Percentiles rank a stretch among this genome's conserved stretches.
Evolutionary conservation across 2,888 invertebrate genomes (phyloP).

Genomic region (Ennomos erosarius): DNA sequence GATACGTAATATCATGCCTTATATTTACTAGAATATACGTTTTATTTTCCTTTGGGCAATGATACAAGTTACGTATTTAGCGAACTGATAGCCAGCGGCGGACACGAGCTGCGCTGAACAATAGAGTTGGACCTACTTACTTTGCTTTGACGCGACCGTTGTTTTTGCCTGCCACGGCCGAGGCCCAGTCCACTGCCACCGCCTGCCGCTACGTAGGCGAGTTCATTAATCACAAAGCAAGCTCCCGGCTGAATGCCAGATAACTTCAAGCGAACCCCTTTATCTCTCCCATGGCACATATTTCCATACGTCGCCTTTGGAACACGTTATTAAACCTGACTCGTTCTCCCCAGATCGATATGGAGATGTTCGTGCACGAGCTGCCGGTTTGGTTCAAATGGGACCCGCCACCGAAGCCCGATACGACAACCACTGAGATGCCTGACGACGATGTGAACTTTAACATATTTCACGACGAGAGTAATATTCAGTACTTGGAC

Average conservation of each 20-base stretch:
- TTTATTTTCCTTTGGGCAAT: slow-evolving; percentile 20
- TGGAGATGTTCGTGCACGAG: slow-evolving; percentile 71
- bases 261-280: slow-evolving; percentile 53
- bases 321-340: slow-evolving; percentile 33
- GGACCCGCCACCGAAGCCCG: slow-evolving; percentile 74
- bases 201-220: slow-evolving; percentile 59
- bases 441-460: slow-evolving; percentile 74
- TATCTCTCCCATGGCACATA: slow-evolving; percentile 55
- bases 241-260: slow-evolving; percentile 64
- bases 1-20: no score
- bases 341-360: slow-evolving; percentile 69
- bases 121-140: slow-evolving; percentile 57
- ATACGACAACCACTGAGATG: slow-evolving; percentile 73
- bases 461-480: slow-evolving; percentile 77
- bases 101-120: slow-evolving; percentile 59
- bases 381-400: slow-evolving; percentile 79
- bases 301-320: slow-evolving; percentile 24
- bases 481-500: slow-evolving; percentile 77
- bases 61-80: slow-evolving; percentile 35
- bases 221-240: slow-evolving; percentile 80
- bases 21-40: not conserved
- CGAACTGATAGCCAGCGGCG: slow-evolving; percentile 45
- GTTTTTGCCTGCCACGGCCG: slow-evolving; percentile 59
- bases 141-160: slow-evolving; percentile 68
- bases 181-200: slow-evolving; percentile 10